Conservation (phyloP, 2,888 invertebrate genomes). For the Nomada goodeniana region DNA sequence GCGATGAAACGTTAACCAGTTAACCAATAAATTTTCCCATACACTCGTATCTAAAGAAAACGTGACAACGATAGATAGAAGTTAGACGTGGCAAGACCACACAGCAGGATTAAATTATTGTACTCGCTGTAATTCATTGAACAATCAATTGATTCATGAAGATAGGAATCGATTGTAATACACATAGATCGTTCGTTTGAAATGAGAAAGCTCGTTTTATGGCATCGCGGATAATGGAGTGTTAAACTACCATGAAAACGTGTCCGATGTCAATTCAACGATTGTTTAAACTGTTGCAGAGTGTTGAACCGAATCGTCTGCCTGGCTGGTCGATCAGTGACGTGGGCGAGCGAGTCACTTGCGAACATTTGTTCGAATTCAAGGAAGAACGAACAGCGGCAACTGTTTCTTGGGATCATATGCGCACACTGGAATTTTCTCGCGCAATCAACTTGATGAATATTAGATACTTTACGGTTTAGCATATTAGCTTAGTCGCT, state of each 20-base stretch:
- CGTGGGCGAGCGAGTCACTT: slow-evolving; percentile 20
- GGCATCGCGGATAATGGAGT: slow-evolving; percentile 9
- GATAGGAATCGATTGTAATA: neutral
- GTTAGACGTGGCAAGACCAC: neutral
- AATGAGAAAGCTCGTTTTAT: slow-evolving; percentile 16
- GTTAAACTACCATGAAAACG: slow-evolving; percentile 9
- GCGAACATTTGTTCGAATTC: slow-evolving; percentile 36
- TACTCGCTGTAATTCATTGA: slow-evolving; percentile 2
- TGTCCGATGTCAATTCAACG: slow-evolving; percentile 27
- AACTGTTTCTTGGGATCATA: slow-evolving; percentile 9
- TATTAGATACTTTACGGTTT: slow-evolving; percentile 8
- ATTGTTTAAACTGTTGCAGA: slow-evolving; percentile 1
- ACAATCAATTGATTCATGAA: slow-evolving; percentile 12
- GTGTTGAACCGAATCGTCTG: slow-evolving; percentile 6
- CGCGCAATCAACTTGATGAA: slow-evolving; percentile 20
- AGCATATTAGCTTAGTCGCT: neutral
- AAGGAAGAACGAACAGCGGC: slow-evolving; percentile 11
- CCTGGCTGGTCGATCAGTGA: slow-evolving; percentile 10
- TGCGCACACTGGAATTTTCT: slow-evolving; percentile 3
- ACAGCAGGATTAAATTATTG: neutral
- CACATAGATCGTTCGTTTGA: neutral
- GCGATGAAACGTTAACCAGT: too few species aligned
- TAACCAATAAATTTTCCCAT: too few species aligned
- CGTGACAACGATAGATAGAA: too few species aligned
- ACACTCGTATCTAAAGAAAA: neutral